phyloP scores from a whole-genome alignment of 1,140 invertebrate genomes.

The Lordiphosa clarofinis region DNA sequence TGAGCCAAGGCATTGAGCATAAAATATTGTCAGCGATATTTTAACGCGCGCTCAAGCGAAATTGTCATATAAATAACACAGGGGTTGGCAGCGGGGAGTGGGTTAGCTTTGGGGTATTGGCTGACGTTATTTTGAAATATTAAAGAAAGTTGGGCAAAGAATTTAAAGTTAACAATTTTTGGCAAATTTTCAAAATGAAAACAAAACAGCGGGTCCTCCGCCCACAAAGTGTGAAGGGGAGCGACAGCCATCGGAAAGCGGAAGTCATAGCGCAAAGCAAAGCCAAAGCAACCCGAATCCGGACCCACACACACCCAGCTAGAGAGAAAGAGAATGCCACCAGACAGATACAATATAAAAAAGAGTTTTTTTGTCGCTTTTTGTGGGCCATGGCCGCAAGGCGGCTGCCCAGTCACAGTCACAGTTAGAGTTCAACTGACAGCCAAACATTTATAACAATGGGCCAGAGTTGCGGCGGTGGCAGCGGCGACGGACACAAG shows the following conservation, averaged over 20 bases:
- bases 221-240: constrained; percentile 40
- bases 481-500: constrained; percentile 20
- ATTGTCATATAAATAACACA: constrained; percentile 78
- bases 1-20: constrained; percentile 64
- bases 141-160: constrained; percentile 40
- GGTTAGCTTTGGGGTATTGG: constrained; percentile 24
- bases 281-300: constrained; percentile 34
- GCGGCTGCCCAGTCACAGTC: constrained; percentile 37
- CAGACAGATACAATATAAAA: constrained; percentile 63
- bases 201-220: constrained; percentile 26
- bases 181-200: constrained; percentile 70
- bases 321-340: constrained; percentile 1
- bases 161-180: constrained; percentile 19
- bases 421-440: constrained; percentile 43
- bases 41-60: constrained; percentile 73
- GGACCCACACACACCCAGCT: constrained; percentile 31
- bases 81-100: background rate
- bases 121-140: constrained; percentile 71
- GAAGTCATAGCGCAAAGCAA: constrained; percentile 59
- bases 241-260: constrained; percentile 13
- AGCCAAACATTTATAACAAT: constrained; percentile 70
- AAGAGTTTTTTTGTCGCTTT: constrained; percentile 27
- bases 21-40: constrained; percentile 77
- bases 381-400: constrained; percentile 44
- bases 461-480: constrained; percentile 7